Evolutionary conservation across 2,888 invertebrate species (phyloP), one percentile per base, ranked within the genome.

Genomic region (Erebia ligea): DNA sequence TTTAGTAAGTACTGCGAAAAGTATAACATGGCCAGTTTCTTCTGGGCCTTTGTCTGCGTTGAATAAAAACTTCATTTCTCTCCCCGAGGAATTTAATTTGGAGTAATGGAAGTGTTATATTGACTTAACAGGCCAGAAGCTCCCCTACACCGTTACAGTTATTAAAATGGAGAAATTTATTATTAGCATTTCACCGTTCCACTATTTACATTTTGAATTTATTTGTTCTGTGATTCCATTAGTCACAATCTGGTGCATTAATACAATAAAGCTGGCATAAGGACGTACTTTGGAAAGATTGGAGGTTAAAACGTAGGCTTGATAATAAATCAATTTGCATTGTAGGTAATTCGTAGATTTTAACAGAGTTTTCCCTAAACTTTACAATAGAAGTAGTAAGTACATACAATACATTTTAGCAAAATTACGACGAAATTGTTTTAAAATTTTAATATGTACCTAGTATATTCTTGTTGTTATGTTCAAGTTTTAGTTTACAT

Each of bases 101-200:
- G 86, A 91, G 91, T 93, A 92, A 92, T 93, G 93, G 93, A 92
- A 92, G 92, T 93, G 93, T 93, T 93, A 92, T 92, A 93, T 92
- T 93, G 93, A 92, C 93, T 93, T 92, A 93, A 91, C 92, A 93
- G 92, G 90, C 91, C 91, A 91, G 90, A 89, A 86, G 86, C 85
- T 88, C 92, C 93, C 92, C 93, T 90, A 84, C 83, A 80, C 86
- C 84, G 92, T 89, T 89, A 92, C 92, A 91, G 92, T 93, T 93
- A 93, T 93, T 93, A 93, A 93, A 93, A 93, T 92, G 93, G 91
- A 88, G 92, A 93, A 91, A 92, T 92, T 92, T 93, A 92, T 93
- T 92, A 92, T 93, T 92, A 92, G 89, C 91, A 88, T 90, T 91
- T 88, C 88, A 82, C 83, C 86, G 89, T 89, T 89, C 84, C 87